Conservation (phyloP, 2,113 vertebrate genomes). For the Orientallactaga bullata region DNA sequence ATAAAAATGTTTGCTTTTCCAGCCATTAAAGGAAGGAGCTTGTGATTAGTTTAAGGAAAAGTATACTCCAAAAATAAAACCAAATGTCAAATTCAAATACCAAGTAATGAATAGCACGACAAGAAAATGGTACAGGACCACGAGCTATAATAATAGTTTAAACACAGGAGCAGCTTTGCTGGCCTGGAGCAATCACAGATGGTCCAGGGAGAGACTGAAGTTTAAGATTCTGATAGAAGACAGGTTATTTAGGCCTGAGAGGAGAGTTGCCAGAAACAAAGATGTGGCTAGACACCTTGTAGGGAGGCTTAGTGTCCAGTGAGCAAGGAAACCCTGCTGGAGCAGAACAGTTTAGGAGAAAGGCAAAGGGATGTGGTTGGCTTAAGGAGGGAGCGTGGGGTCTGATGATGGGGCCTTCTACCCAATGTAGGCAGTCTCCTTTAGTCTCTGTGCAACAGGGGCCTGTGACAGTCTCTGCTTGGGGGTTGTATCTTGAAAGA, state of each 20-base stretch:
- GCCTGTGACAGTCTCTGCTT: neutral
- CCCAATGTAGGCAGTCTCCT: neutral
- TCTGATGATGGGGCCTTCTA: neutral
- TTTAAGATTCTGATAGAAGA: neutral
- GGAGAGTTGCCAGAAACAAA: neutral
- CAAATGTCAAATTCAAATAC: too few species aligned
- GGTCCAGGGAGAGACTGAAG: neutral
- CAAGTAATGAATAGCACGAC: too few species aligned
- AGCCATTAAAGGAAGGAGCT: too few species aligned
- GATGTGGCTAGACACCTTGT: neutral
- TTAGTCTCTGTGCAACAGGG: neutral
- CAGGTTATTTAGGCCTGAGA: neutral
- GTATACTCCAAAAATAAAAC: too few species aligned
- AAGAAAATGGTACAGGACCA: neutral
- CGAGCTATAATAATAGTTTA: neutral
- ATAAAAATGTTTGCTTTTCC: too few species aligned
- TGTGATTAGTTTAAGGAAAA: too few species aligned
- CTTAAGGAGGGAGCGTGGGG: neutral
- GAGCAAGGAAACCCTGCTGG: neutral
- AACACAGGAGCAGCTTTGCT: neutral
- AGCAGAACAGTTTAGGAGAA: neutral
- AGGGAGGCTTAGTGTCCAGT: neutral
- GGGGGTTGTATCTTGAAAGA: neutral
- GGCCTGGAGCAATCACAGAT: neutral
- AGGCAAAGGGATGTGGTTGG: neutral